Evolutionary conservation across 2,797 vertebrate species (phyloP), one percentile per base, ranked within the genome.

Genomic region (Rhinella marina): DNA sequence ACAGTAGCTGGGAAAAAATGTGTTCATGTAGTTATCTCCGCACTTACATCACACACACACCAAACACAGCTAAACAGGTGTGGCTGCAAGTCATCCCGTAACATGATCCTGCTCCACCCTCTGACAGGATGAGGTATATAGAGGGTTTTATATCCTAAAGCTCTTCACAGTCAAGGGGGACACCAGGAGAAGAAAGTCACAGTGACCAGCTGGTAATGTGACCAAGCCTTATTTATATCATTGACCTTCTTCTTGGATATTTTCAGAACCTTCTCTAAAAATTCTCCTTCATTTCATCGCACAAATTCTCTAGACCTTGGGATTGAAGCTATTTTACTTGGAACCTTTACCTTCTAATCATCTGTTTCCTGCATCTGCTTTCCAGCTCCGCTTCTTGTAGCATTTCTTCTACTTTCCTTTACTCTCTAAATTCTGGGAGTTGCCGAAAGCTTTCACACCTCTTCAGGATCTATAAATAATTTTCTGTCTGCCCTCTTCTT

Each of bases 21-120:
- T 13, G 27, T 41, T 57, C 0, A n/a, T 29, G 27, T 5, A n/a
- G 13, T 19, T 41, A 77, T 56, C 52, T 23, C 7, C 8, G 14
- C 10, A 29, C 13, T 54, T 5, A 5, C 73, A 76, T 76, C 50
- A 25, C 50, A 8, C 21, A 3, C 19, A 41, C 41, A 41, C 41
- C 41, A 41, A 41, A 41, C 41, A 50, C 75, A 56, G 61, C 76
- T 72, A 56, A 29, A 70, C 86, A 87, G 86, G 86, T 82, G 86
- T 73, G 83, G 86, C 57, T 32, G 54, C 17, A 21, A 7, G 23
- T 23, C 14, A 17, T 78, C 6, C 27, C 61, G 79, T 81, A 70
- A 86, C 64, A 10, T 48, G 78, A 87, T 81, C 79, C 23, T 4
- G 19, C 3, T 29, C 19, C 86, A 62, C 86, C 86, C 27, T 70